phyloP scores from a whole-genome alignment of 2,113 vertebrate species.

The Chamaetylas fuelleborni region DNA sequence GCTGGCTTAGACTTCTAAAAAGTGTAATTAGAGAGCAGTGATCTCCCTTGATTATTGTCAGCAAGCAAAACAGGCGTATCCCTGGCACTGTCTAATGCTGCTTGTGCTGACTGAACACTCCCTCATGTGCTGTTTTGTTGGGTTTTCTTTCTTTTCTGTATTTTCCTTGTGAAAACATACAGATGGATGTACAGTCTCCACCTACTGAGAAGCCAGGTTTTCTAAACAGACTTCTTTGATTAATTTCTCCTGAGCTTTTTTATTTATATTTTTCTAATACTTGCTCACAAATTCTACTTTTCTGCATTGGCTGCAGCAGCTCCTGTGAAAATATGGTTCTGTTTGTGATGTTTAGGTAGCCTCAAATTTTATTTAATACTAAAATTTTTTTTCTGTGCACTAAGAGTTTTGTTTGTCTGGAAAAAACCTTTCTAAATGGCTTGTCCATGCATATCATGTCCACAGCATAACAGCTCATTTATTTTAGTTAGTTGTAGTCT shows the following conservation, averaged over 20 bases:
- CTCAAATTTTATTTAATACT: background rate
- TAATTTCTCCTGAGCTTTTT: background rate
- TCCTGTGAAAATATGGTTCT: background rate
- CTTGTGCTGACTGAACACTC: background rate
- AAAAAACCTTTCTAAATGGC: background rate
- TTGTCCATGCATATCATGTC: background rate
- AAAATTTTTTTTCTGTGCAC: background rate
- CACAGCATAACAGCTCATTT: background rate
- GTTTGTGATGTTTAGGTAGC: background rate
- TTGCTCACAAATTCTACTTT: background rate
- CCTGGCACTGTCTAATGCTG: background rate
- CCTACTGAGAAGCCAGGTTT: background rate
- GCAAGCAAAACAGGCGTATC: background rate
- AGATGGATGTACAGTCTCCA: background rate
- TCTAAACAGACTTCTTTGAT: background rate
- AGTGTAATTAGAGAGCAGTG: background rate
- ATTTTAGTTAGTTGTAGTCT: background rate
- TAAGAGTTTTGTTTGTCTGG: background rate
- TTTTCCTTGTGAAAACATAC: background rate
- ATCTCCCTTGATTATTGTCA: background rate
- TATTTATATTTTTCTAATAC: background rate
- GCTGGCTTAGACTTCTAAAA: background rate
- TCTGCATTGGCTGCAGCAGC: background rate
- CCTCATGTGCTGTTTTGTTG: background rate
- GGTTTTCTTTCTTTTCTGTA: background rate